phyloP scores from a whole-genome alignment of 2,113 vertebrate species.

The Myrmophylax atrothorax region DNA sequence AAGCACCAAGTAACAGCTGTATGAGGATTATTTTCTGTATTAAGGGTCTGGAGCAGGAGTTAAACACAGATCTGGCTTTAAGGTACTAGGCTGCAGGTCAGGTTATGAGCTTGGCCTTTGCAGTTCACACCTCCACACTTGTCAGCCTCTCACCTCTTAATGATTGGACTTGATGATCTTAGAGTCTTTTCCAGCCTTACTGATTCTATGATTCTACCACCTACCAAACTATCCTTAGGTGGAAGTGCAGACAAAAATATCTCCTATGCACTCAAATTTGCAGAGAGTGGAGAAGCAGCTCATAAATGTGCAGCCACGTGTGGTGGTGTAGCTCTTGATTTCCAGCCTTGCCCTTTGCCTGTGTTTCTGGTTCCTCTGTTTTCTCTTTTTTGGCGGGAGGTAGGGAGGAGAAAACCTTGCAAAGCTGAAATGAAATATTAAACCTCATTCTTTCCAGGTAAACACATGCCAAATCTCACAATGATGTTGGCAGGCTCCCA shows the following conservation, averaged over 20 bases:
- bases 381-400: neutral
- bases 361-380: neutral
- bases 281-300: neutral
- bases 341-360: neutral
- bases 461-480: constrained; percentile 73
- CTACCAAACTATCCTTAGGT: neutral
- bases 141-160: neutral
- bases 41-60: neutral
- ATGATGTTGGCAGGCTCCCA: constrained; percentile 58
- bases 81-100: neutral
- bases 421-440: constrained; percentile 71
- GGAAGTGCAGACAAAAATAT: neutral
- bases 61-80: neutral
- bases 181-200: neutral
- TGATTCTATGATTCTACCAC: neutral
- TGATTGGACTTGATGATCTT: neutral
- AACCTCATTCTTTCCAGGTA: constrained; percentile 77
- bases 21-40: neutral
- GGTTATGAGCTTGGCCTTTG: neutral
- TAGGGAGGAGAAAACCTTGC: constrained; percentile 37
- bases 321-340: neutral
- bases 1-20: neutral
- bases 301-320: neutral
- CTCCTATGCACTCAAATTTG: rapidly evolving
- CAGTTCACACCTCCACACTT: neutral